phyloP scores from a whole-genome alignment of 2,888 invertebrate genomes.

The Maniola hyperantus region DNA sequence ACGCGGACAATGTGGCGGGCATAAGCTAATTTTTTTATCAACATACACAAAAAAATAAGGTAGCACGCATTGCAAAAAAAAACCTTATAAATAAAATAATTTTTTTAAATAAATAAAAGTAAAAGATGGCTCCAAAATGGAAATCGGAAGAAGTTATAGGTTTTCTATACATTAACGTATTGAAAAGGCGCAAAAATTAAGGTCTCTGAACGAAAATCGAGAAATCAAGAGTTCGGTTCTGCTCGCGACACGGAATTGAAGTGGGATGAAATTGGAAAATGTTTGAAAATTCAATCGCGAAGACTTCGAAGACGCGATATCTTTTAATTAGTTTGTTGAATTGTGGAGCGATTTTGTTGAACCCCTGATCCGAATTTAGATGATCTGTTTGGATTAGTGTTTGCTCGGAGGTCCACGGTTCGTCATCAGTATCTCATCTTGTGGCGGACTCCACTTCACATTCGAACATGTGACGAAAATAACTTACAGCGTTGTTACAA shows the following conservation, averaged over 20 bases:
- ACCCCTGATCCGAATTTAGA: not conserved
- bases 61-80: no score
- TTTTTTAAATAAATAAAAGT: no score
- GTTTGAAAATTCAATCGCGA: constrained; percentile 8
- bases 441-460: not conserved
- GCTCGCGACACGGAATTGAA: constrained; percentile 7
- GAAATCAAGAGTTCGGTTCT: not conserved
- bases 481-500: no score
- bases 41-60: no score
- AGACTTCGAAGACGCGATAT: constrained; percentile 20
- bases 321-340: constrained; percentile 32
- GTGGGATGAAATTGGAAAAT: constrained; percentile 11
- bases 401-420: not conserved
- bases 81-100: no score
- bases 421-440: no score
- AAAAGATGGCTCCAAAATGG: not conserved
- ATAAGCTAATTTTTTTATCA: no score
- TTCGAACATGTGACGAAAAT: not conserved
- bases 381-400: not conserved
- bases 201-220: not conserved
- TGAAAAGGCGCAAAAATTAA: not conserved
- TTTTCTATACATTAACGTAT: not conserved
- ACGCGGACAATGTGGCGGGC: no score
- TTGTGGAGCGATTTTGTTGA: constrained; percentile 9
- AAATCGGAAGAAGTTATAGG: not conserved